A percentile compares a stretch with the other conserved stretches of the same genome.
These are phyloP conservation scores for Oithona nana DNA, from an alignment of 2,888 invertebrate genomes.

Conservation along the genomic window DNA sequence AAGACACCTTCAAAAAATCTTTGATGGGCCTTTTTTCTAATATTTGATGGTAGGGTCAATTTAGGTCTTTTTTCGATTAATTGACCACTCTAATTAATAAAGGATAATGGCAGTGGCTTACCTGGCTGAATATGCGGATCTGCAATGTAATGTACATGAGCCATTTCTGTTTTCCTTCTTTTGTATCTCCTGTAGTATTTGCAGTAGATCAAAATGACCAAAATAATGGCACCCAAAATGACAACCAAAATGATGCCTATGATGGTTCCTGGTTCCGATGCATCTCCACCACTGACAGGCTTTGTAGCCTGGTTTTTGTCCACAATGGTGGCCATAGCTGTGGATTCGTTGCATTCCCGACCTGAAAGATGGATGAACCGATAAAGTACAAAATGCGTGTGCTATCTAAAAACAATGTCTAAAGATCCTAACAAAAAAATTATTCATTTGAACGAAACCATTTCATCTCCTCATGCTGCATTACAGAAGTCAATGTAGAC, in stretches of 20 bases:
- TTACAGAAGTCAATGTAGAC: too few species aligned
- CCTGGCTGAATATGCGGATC: slow-evolving; percentile 4
- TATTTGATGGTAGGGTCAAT: too few species aligned
- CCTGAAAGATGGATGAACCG: too few species aligned
- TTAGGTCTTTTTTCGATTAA: neutral
- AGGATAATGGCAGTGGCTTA: too few species aligned
- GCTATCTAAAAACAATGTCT: too few species aligned
- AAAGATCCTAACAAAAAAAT: too few species aligned
- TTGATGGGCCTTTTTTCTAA: neutral
- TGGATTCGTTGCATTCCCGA: neutral
- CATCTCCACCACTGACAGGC: neutral
- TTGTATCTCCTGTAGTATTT: slow-evolving; percentile 6
- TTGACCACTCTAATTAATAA: too few species aligned
- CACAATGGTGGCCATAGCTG: neutral
- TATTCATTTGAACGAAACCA: too few species aligned
- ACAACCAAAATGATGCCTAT: slow-evolving; percentile 8
- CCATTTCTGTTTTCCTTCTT: slow-evolving; percentile 18
- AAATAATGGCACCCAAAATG: slow-evolving; percentile 6
- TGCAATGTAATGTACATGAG: slow-evolving; percentile 12
- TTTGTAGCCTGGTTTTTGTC: neutral
- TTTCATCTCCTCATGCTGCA: too few species aligned
- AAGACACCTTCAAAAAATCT: neutral
- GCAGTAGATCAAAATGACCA: slow-evolving; percentile 14
- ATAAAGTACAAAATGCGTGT: too few species aligned
- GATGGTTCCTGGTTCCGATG: neutral